phyloP scores from a whole-genome alignment of 2,113 vertebrate genomes.

The Spermophilus dauricus region DNA sequence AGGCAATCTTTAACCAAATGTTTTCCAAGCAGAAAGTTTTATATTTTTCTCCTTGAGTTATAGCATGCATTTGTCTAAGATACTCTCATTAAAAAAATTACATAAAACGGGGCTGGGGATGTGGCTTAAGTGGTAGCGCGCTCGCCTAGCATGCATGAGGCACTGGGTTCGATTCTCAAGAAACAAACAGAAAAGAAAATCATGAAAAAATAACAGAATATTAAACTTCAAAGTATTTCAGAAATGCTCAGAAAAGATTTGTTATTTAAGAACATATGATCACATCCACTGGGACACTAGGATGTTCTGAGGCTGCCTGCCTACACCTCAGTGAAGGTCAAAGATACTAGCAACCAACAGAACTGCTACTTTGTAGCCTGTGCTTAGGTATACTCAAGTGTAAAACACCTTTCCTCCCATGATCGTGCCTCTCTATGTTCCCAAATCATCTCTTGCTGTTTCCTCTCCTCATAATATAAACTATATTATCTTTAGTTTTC shows the following conservation, averaged over 20 bases:
- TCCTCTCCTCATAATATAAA: background rate
- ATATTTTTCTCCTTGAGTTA: no score
- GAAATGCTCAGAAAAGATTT: background rate
- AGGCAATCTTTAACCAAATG: background rate
- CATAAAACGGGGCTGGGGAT: no score
- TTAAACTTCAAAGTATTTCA: slow-evolving; percentile 28
- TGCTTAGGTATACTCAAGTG: background rate
- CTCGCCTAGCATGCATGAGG: no score
- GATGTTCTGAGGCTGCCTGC: background rate
- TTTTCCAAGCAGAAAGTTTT: background rate
- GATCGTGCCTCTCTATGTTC: background rate
- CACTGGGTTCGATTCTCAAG: no score
- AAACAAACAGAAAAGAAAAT: slow-evolving; percentile 65
- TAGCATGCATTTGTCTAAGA: no score
- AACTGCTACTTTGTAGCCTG: background rate
- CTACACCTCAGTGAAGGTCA: background rate
- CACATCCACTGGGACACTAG: background rate
- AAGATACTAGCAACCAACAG: background rate
- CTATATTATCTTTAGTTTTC: background rate
- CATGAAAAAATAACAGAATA: slow-evolving; percentile 43
- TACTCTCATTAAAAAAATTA: no score
- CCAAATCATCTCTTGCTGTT: background rate
- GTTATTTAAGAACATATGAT: background rate
- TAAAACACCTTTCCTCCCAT: background rate
- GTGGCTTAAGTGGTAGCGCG: no score